A percentile compares a stretch with the other conserved stretches of the same genome.
Evolutionary conservation across 2,113 vertebrate species (phyloP).

Genomic region (Odobenus rosmarus): DNA sequence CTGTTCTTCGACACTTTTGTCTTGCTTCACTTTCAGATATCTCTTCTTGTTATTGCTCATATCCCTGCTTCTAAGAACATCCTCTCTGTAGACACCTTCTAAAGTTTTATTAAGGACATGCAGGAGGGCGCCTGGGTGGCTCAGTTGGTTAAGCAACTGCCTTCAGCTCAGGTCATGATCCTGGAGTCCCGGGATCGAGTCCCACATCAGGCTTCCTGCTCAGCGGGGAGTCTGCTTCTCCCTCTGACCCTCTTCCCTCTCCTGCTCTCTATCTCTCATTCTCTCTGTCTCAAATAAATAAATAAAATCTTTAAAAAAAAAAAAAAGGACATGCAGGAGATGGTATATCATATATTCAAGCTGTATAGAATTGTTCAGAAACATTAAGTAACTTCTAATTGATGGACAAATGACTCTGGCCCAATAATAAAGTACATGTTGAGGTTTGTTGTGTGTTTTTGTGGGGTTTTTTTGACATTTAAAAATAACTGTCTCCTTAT

Average conservation of each 20-base stretch:
- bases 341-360: neutral
- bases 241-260: no score
- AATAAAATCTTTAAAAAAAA: no score
- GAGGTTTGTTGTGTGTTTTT: neutral
- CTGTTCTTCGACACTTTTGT: neutral
- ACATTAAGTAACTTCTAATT: neutral
- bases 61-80: neutral
- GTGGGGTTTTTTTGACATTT: neutral
- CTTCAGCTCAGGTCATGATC: no score
- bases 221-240: no score
- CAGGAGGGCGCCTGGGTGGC: no score
- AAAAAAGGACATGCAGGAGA: neutral
- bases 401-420: neutral
- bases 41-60: neutral
- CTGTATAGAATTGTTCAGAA: neutral
- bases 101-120: neutral
- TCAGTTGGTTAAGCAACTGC: no score
- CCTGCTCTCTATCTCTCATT: no score
- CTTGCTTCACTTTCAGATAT: neutral
- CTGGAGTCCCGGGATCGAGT: no score
- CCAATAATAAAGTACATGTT: neutral
- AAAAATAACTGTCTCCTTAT: slow-evolving; percentile 17
- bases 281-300: no score
- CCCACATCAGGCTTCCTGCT: no score
- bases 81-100: neutral